Conservation (phyloP, 2,888 invertebrate genomes). For the Hymenopus coronatus region DNA sequence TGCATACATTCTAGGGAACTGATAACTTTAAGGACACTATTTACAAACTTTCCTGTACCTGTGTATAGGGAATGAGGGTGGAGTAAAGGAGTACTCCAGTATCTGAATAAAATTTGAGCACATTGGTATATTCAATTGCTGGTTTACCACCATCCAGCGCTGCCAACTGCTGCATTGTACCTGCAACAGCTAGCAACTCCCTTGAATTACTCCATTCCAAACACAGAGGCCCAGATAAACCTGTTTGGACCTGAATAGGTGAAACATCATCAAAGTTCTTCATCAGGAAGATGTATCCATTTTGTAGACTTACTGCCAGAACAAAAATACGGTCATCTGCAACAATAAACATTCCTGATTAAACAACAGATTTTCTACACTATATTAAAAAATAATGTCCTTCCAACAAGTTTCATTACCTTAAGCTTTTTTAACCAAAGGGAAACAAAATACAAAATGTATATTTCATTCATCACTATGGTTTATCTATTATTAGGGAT, state of each 20-base stretch:
- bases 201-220: conserved; percentile 98
- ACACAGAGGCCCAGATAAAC: conserved; percentile 71
- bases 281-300: conserved; percentile 85
- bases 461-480: too few species aligned
- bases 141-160: conserved; percentile 37
- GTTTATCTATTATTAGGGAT: too few species aligned
- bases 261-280: conserved; percentile 92
- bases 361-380: not conserved
- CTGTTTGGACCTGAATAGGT: conserved; percentile 80
- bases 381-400: not conserved
- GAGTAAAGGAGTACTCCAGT: conserved; percentile 78
- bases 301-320: conserved; percentile 82
- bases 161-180: conserved; percentile 56
- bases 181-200: conserved; percentile 88
- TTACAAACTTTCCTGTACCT: conserved; percentile 49
- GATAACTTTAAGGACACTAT: too few species aligned
- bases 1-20: too few species aligned
- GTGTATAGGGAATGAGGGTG: conserved; percentile 71
- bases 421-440: too few species aligned
- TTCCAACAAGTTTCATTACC: too few species aligned
- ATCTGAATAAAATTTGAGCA: conserved; percentile 89
- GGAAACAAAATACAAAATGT: too few species aligned
- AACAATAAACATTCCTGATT: not conserved
- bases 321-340: conserved; percentile 66
- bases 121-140: conserved; percentile 65